phyloP scores from a whole-genome alignment of 1,140 invertebrate species.

The Lamellibrachia luymesi region DNA sequence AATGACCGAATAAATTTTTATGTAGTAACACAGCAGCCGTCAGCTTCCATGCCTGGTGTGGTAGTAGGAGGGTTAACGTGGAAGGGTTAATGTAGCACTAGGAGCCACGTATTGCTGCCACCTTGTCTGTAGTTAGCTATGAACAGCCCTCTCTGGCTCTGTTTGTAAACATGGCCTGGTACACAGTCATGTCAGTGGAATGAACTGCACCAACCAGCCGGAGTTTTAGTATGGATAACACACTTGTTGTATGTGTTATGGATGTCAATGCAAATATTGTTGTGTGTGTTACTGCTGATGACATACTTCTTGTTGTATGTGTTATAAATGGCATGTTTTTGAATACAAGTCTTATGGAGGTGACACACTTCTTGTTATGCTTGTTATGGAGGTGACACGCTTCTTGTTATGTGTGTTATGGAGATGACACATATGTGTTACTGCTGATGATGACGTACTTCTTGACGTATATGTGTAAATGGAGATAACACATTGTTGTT shows the following conservation, averaged over 20 bases:
- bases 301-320: too few relatives aligned
- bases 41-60: neutral
- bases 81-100: neutral
- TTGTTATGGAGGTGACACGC: neutral
- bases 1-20: neutral
- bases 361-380: neutral
- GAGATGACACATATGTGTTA: neutral
- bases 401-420: neutral
- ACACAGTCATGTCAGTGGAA: neutral
- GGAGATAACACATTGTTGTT: neutral
- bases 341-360: too few relatives aligned
- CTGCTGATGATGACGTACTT: neutral
- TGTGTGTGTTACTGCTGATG: neutral
- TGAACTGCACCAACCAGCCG: neutral
- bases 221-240: neutral
- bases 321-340: too few relatives aligned
- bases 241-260: neutral
- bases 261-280: neutral
- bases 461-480: neutral
- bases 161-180: neutral
- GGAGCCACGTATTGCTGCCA: neutral
- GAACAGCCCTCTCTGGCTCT: neutral
- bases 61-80: neutral
- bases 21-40: neutral
- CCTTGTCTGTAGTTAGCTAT: neutral